Evolutionary conservation across 35 echinoderm and acorn worm genomes (phyloP).

Genomic region (Heliocidaris tuberculata): DNA sequence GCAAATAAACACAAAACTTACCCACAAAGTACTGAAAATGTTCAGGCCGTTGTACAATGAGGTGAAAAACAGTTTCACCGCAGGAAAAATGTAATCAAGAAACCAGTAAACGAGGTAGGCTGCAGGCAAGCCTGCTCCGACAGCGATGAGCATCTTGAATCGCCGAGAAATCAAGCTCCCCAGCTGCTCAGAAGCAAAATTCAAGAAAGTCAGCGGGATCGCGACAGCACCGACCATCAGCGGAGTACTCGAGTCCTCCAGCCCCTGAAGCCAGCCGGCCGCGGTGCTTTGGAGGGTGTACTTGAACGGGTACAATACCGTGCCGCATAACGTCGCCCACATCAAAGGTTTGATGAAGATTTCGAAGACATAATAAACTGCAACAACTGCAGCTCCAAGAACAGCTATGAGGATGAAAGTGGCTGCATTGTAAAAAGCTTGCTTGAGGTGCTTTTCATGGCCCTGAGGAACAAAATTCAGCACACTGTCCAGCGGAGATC

Average conservation of each 20-base stretch:
- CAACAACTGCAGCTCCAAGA: constrained; percentile 48
- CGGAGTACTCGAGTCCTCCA: constrained; percentile 78
- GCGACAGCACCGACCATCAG: constrained; percentile 69
- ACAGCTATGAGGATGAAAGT: constrained; percentile 63
- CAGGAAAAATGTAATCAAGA: constrained; percentile 61
- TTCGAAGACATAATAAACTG: constrained; percentile 75
- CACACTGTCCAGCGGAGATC: constrained; percentile 75
- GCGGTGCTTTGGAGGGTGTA: constrained; percentile 62
- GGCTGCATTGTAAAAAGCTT: constrained; percentile 67
- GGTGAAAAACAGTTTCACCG: constrained; percentile 39
- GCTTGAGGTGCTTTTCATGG: constrained; percentile 73
- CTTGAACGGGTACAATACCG: constrained; percentile 78
- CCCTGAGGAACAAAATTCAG: constrained; percentile 72
- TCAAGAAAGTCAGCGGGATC: constrained; percentile 66
- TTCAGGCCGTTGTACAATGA: constrained; percentile 61
- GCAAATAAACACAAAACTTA: constrained; percentile 33
- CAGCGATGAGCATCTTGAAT: constrained; percentile 58
- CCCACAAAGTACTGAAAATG: constrained; percentile 80
- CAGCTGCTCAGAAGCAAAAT: constrained; percentile 70
- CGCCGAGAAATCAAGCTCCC: constrained; percentile 56
- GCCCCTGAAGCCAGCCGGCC: constrained; percentile 77
- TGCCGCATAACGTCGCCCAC: constrained; percentile 68
- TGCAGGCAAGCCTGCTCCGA: constrained; percentile 62
- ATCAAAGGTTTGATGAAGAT: constrained; percentile 69
- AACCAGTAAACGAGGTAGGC: constrained; percentile 64